Conservation (phyloP, 2,113 vertebrate species). For the Sapayoa aenigma region DNA sequence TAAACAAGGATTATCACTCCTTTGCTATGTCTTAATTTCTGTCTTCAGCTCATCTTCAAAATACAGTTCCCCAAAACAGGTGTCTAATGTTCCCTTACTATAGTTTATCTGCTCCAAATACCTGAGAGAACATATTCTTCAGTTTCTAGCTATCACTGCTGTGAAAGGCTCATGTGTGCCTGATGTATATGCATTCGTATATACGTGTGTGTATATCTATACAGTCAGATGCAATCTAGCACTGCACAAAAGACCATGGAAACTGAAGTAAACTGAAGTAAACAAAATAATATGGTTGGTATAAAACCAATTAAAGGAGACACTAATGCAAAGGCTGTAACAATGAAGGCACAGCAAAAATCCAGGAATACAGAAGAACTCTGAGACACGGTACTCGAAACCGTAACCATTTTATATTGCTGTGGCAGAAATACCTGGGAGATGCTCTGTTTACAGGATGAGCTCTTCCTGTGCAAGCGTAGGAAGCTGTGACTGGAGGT, state of each 20-base stretch:
- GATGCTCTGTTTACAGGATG: neutral
- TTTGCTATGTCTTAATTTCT: neutral
- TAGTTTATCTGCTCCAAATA: neutral
- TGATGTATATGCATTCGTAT: neutral
- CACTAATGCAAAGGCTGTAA: neutral
- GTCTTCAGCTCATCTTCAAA: neutral
- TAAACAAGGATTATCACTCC: neutral
- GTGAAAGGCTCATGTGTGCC: neutral
- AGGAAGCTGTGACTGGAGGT: accelerated
- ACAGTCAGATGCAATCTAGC: neutral
- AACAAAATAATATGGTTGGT: neutral
- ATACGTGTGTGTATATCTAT: neutral
- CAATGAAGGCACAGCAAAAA: neutral
- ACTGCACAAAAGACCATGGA: neutral
- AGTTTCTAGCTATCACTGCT: neutral
- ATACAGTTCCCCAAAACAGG: neutral
- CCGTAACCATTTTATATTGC: neutral
- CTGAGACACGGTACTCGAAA: neutral
- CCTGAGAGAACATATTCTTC: neutral
- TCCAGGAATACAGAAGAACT: neutral
- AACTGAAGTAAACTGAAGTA: neutral
- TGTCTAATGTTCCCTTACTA: neutral
- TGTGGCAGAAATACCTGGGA: neutral
- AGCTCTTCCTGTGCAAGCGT: neutral
- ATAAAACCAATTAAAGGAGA: neutral